phyloP scores from a whole-genome alignment of 2,113 vertebrate genomes.

The Ceratotherium simum region DNA sequence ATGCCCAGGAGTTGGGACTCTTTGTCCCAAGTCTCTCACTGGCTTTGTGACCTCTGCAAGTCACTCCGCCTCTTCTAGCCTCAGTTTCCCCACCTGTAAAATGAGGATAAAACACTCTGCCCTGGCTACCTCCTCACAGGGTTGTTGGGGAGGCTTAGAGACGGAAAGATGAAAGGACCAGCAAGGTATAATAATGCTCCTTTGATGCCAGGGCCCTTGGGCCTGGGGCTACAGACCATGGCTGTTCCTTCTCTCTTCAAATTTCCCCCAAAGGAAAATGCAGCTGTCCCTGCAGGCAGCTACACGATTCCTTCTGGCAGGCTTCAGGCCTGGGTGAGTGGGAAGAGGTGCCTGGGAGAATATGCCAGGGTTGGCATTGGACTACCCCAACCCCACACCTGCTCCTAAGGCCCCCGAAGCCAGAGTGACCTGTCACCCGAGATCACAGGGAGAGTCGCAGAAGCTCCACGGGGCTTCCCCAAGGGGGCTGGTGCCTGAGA shows the following conservation, averaged over 20 bases:
- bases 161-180: not conserved
- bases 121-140: not conserved
- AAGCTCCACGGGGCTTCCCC: not conserved
- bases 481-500: not conserved
- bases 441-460: not conserved
- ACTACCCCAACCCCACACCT: not conserved
- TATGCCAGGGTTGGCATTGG: not conserved
- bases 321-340: not conserved
- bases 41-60: not conserved
- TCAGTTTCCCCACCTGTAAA: not conserved
- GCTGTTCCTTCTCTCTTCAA: not conserved
- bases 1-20: not conserved
- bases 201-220: not conserved
- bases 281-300: not conserved
- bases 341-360: not conserved
- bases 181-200: too few relatives aligned
- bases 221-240: not conserved
- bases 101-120: accelerated
- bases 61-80: not conserved
- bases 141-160: not conserved
- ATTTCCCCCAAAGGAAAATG: not conserved
- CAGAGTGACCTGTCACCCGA: not conserved
- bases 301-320: accelerated
- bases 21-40: not conserved
- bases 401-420: not conserved